Base-by-base conservation (phyloP, 2,888 invertebrate genomes). In the Drosophila lutescens region DNA sequence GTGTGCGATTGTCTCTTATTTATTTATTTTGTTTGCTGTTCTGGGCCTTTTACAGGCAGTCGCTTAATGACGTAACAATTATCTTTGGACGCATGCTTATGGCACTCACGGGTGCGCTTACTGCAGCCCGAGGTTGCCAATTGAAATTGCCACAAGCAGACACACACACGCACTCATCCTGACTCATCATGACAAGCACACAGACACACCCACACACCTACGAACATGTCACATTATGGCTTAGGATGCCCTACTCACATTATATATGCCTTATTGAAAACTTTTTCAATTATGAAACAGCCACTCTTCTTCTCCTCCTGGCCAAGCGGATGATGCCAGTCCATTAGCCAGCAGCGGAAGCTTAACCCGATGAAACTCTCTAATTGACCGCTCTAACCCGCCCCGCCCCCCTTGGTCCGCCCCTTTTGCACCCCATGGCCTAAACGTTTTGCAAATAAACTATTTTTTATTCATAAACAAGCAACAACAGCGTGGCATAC, bases 401-500 rank as follows among this genome's bases (percentile, higher is more conserved):
- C 17, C 5, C 20, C 12, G 3, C 10, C 56, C 44, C n/a, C 13
- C 10, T 34, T n/a, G 38, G 20, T 13, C 6, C 44, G 6, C 47
- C 57, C 51, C 51, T 15, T 12, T 17, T 12, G 47, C 47, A 26
- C 36, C 46, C 46, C 44, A 15, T 46, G 77, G 74, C 57, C 69
- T 89, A 88, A 89, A 89, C 82, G 86, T 80, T 86, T 74, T 82
- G 81, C 86, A 89, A 89, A 89, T 88, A 89, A 66, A 75, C 81
- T 80, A 88, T 86, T 89, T 88, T 80, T 89, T 89, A 89, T 89
- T 87, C 84, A 89, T 89, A 86, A 84, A 80, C 78, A 88, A 83
- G 78, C 79, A 85, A 82, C 78, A 73, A 79, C 73, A 79, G 75
- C 86, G 78, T 80, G 66, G 84, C 73, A 63, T 76, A 84, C 88